Evolutionary conservation across 2,113 vertebrate species (phyloP), one percentile per base, ranked within the genome.

Genomic region (Callopanchax toddi): DNA sequence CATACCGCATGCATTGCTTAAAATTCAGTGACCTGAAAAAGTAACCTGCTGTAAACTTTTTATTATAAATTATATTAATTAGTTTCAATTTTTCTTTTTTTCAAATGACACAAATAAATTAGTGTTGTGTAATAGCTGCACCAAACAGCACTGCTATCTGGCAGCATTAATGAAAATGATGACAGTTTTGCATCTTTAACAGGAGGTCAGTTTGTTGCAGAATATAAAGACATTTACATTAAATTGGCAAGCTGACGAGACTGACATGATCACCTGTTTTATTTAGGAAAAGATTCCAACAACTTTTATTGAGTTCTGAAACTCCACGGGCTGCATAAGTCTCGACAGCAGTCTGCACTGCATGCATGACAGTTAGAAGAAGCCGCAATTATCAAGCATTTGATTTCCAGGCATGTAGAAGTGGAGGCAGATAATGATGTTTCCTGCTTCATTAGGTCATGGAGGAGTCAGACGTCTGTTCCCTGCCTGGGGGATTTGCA

Each of bases 401-500:
- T 84, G 76, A 79, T 83, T 83, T 62, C 76, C 71, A 72, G 59
- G 76, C 75, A 56, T 71, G 77, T 59, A 48, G 65, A 82, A 78
- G 56, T 60, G 74, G 71, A 77, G 46, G 74, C 63, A 72, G 74
- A 81, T 91, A 89, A 91, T 83, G 73, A 85, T 85, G 72, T 83
- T 85, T 86, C 79, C 79, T 82, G 79, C 88, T 78, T 71, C 82
- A 70, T 82, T 86, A 98, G 96, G 89, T 91, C 87, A 89, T 94
- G 87, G 95, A 96, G 76, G 95, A 96, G 78, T 88, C 87, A 18
- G 95, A 93, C 72, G 90, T 93, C 72, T 93, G 93, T 75, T 92
- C 92, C 26, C 89, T 97, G 86, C 93, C 95, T 69, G 96, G 95
- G 74, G 96, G 96, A 75, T 82, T 97, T 64, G 95, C 94, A 85